Conservation (phyloP, 2,888 invertebrate genomes). For the Sphinx pinastri region DNA sequence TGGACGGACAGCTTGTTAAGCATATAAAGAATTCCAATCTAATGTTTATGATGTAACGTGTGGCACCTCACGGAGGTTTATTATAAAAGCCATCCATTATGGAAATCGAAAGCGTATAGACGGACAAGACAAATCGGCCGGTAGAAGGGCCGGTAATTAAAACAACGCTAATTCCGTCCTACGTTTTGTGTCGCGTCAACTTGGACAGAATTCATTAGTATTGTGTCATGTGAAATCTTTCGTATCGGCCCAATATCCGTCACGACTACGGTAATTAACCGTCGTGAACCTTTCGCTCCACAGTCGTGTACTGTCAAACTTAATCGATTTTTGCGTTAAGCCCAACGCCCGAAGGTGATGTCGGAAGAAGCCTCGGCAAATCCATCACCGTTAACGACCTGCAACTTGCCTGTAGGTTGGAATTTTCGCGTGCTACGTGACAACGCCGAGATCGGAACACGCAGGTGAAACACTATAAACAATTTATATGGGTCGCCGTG, state of each 20-base stretch:
- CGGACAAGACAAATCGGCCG: constrained; percentile 45
- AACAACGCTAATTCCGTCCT: constrained; percentile 61
- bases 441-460: constrained; percentile 47
- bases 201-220: constrained; percentile 77
- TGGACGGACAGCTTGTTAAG: constrained; percentile 34
- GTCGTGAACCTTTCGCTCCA: constrained; percentile 60
- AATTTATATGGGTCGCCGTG: constrained; percentile 44
- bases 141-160: constrained; percentile 57
- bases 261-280: constrained; percentile 63
- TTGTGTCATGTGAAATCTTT: constrained; percentile 63
- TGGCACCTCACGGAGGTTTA: constrained; percentile 34
- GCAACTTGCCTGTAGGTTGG: constrained; percentile 54
- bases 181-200: constrained; percentile 63
- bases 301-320: constrained; percentile 73
- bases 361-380: constrained; percentile 54
- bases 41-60: constrained; percentile 33
- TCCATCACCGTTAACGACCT: constrained; percentile 65
- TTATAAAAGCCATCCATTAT: constrained; percentile 55
- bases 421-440: constrained; percentile 51
- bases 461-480: constrained; percentile 49
- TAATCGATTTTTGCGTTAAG: constrained; percentile 76
- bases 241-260: constrained; percentile 55
- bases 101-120: constrained; percentile 53
- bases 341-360: constrained; percentile 53
- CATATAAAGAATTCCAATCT: constrained; percentile 31